Evolutionary conservation across 2,113 vertebrate genomes (phyloP).

Genomic region (Axis porcinus): DNA sequence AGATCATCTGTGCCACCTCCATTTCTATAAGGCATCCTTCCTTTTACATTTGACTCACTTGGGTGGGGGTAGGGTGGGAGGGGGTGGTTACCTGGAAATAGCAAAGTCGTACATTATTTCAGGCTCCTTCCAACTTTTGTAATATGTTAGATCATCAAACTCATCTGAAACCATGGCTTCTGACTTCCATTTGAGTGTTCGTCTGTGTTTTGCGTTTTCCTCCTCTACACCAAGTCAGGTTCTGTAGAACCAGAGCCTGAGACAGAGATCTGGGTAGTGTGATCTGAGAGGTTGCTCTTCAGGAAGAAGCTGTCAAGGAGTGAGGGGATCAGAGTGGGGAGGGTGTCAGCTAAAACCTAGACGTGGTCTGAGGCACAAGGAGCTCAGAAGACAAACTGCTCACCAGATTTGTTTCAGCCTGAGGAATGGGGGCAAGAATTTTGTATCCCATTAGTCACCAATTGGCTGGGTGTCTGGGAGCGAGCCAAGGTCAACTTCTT

Average conservation of each 20-base stretch:
- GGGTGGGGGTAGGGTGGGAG: accelerated
- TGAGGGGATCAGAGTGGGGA: background rate
- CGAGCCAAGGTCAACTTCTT: background rate
- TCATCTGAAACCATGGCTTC: background rate
- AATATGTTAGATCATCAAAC: background rate
- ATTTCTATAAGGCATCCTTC: background rate
- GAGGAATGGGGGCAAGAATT: background rate
- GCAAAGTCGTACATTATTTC: background rate
- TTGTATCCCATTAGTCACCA: background rate
- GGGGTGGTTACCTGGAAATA: background rate
- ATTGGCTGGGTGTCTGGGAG: background rate
- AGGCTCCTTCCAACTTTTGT: background rate
- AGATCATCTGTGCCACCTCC: background rate
- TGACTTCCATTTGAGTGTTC: background rate
- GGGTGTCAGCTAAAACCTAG: background rate
- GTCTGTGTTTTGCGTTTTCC: background rate
- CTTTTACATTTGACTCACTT: background rate
- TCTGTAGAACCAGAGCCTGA: background rate
- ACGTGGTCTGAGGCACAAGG: background rate
- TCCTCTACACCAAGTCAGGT: background rate
- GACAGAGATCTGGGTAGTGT: background rate
- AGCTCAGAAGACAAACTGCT: background rate
- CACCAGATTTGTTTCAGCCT: background rate
- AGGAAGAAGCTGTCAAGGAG: background rate
- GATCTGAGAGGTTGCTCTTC: background rate